A percentile compares a stretch with the other conserved stretches of the same genome.
Conservation (phyloP, 2,113 vertebrate genomes). For the Lepidothrix coronata region DNA sequence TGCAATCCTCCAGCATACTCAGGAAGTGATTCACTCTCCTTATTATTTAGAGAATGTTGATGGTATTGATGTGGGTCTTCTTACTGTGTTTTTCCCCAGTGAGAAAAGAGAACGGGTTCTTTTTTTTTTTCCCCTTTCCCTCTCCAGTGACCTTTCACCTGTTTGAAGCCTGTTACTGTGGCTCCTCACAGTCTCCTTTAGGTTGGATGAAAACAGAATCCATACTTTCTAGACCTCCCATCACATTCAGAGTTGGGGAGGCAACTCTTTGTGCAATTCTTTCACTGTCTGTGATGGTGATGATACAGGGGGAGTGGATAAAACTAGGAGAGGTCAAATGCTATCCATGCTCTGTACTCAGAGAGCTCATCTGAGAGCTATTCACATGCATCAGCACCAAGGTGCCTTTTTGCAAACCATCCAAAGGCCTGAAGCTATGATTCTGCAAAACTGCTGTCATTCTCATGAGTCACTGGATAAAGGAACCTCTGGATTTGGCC, state of each 20-base stretch:
- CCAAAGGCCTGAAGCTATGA: not conserved
- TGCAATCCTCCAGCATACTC: not conserved
- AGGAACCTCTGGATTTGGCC: not conserved
- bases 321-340: not conserved
- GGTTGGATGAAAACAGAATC: not conserved
- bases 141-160: constrained; percentile 4
- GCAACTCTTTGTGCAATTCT: not conserved
- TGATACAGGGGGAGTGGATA: not conserved
- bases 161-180: not conserved
- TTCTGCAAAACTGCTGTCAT: not conserved
- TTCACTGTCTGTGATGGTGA: not conserved
- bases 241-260: not conserved
- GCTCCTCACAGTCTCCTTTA: constrained; percentile 16
- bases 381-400: not conserved
- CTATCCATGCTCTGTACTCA: not conserved
- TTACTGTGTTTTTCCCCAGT: not conserved
- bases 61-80: not conserved
- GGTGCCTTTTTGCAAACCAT: not conserved
- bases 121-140: not conserved
- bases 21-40: constrained; percentile 8
- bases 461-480: not conserved
- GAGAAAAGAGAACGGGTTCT: not conserved
- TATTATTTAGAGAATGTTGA: not conserved
- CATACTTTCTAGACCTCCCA: not conserved
- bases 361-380: not conserved